Evolutionary conservation across 2,888 invertebrate genomes (phyloP).

Genomic region (Nephrotoma flavescens): DNA sequence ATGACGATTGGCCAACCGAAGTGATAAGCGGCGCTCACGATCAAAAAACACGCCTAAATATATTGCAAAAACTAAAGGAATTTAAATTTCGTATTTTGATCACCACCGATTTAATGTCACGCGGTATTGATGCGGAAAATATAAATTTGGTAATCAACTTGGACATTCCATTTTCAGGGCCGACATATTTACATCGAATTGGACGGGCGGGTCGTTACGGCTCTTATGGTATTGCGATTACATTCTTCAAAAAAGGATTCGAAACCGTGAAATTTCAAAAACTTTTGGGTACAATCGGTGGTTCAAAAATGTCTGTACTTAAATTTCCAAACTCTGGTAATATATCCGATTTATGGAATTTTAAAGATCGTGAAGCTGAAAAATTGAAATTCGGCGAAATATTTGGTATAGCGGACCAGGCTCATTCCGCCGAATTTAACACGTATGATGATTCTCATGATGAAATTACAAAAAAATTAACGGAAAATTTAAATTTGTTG

Average conservation of each 20-base stretch:
- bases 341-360: constrained; percentile 14
- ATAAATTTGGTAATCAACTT: constrained; percentile 88
- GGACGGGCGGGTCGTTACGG: constrained; percentile 93
- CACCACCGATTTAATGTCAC: constrained; percentile 78
- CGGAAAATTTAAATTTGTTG: not conserved
- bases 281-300: constrained; percentile 42
- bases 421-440: not conserved
- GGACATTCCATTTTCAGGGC: constrained; percentile 64
- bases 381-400: constrained; percentile 2
- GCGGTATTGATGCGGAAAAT: constrained; percentile 89
- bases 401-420: not conserved
- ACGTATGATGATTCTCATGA: not conserved
- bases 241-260: constrained; percentile 49
- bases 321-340: constrained; percentile 29
- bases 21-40: constrained; percentile 66
- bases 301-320: constrained; percentile 34
- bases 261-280: constrained; percentile 44
- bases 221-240: constrained; percentile 64
- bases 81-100: constrained; percentile 74
- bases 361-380: constrained; percentile 13
- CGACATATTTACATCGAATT: constrained; percentile 86
- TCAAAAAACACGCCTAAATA: constrained; percentile 61
- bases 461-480: not conserved
- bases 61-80: constrained; percentile 60
- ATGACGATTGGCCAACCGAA: constrained; percentile 61